These are phyloP conservation scores for Chionomys nivalis DNA, from an alignment of 2,113 vertebrate genomes.

Conservation along the genomic window DNA sequence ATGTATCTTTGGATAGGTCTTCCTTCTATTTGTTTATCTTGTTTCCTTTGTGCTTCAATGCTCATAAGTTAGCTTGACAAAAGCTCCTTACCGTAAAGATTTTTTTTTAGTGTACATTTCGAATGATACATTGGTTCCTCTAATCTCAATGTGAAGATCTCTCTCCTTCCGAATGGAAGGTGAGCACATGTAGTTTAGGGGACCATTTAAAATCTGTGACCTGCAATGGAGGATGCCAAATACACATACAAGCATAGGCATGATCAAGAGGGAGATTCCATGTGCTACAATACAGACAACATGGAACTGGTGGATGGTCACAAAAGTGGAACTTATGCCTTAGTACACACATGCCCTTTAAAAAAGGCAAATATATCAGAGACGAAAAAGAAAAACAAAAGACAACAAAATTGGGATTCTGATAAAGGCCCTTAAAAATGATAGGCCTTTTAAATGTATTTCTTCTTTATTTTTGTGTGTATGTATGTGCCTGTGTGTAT, in stretches of 20 bases:
- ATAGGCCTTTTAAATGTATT: not conserved
- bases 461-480: not conserved
- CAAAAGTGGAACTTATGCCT: not conserved
- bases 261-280: conserved; percentile 10
- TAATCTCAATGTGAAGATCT: conserved; percentile 9
- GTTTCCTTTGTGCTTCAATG: conserved; percentile 37
- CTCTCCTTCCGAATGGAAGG: conserved; percentile 16
- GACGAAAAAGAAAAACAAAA: not conserved
- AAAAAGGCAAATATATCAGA: not conserved
- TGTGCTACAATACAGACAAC: not conserved
- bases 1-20: not conserved
- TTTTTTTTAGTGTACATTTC: conserved; percentile 4
- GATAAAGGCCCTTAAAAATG: not conserved
- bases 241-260: not conserved
- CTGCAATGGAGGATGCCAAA: not conserved
- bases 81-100: not conserved
- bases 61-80: conserved; percentile 15
- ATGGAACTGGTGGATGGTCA: not conserved
- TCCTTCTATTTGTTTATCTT: conserved; percentile 13
- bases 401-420: conserved; percentile 22
- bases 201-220: not conserved
- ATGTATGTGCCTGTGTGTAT: not conserved
- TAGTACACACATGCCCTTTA: no score
- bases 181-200: not conserved
- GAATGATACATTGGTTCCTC: conserved; percentile 30